phyloP scores from a whole-genome alignment of 2,797 vertebrate genomes.

The Pristis pectinata region DNA sequence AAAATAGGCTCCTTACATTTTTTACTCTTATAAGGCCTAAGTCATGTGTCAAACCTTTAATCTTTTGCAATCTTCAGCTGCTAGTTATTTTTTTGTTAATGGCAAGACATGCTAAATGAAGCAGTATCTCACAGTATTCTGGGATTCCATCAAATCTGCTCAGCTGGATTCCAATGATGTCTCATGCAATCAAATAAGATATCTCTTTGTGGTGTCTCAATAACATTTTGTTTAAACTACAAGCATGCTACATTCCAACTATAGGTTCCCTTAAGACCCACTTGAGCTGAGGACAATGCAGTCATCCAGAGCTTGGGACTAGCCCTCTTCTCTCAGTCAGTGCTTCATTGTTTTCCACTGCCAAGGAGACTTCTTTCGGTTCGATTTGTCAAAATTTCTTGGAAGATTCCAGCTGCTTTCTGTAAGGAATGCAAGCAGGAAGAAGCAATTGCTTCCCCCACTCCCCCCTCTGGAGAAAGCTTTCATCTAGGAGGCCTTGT shows the following conservation, averaged over 20 bases:
- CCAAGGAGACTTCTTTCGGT: constrained; percentile 33
- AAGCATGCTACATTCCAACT: constrained; percentile 33
- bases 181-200: constrained; percentile 35
- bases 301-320: constrained; percentile 25
- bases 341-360: constrained; percentile 34
- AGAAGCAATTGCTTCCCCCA: constrained; percentile 7
- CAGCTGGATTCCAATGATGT: constrained; percentile 33
- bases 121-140: constrained; percentile 29
- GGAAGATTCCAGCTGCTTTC: constrained; percentile 32
- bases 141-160: constrained; percentile 28
- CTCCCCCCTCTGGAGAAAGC: constrained; percentile 36
- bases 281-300: constrained; percentile 37
- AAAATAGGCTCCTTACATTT: constrained; percentile 17
- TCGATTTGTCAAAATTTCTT: constrained; percentile 28
- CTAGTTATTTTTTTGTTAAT: constrained; percentile 21
- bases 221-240: constrained; percentile 38
- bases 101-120: constrained; percentile 32
- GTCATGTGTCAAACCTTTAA: constrained; percentile 33
- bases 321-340: constrained; percentile 26
- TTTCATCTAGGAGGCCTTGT: constrained; percentile 38
- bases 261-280: constrained; percentile 36
- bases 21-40: background rate
- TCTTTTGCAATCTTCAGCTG: constrained; percentile 37
- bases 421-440: constrained; percentile 30
- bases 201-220: constrained; percentile 34